Evolutionary conservation across 2,888 invertebrate species (phyloP).

Genomic region (Plebejus melissa): DNA sequence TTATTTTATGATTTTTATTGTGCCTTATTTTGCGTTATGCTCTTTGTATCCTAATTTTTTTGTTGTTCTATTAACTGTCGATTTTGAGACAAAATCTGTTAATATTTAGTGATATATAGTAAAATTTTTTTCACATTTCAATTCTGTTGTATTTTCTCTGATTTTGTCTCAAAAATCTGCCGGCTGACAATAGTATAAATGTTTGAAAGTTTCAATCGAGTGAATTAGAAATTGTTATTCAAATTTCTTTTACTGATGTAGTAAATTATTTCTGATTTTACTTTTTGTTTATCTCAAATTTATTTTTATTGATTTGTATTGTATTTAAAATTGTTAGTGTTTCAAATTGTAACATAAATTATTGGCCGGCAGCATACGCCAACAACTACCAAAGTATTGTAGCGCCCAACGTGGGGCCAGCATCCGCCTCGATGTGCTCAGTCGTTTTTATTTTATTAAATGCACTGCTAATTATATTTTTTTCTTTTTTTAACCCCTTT

Average conservation of each 20-base stretch:
- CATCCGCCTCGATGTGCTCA: slow-evolving; percentile 60
- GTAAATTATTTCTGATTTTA: not conserved
- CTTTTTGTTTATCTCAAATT: not conserved
- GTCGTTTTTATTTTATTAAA: slow-evolving; percentile 66
- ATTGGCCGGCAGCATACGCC: slow-evolving; percentile 36
- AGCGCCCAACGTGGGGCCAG: slow-evolving; percentile 37
- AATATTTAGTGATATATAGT: slow-evolving; percentile 24
- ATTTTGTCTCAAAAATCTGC: slow-evolving; percentile 23
- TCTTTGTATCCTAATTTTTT: slow-evolving; percentile 26
- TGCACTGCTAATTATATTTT: slow-evolving; percentile 64
- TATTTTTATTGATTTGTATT: not conserved
- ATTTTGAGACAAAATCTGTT: slow-evolving; percentile 18
- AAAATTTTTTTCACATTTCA: slow-evolving; percentile 2
- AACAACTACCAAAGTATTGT: slow-evolving; percentile 42
- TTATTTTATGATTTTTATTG: slow-evolving; percentile 33
- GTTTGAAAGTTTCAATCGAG: not conserved
- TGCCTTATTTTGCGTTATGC: slow-evolving; percentile 35
- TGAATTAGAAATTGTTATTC: not conserved
- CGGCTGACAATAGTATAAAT: slow-evolving; percentile 11
- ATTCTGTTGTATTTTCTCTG: not conserved
- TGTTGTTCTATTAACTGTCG: slow-evolving; percentile 21
- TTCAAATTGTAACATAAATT: slow-evolving; percentile 33
- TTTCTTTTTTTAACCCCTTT: slow-evolving; percentile 40
- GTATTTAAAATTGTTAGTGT: not conserved
- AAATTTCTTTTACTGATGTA: not conserved